Conservation (phyloP, 2,888 invertebrate genomes). For the Caenorhabditis auriculariae region DNA sequence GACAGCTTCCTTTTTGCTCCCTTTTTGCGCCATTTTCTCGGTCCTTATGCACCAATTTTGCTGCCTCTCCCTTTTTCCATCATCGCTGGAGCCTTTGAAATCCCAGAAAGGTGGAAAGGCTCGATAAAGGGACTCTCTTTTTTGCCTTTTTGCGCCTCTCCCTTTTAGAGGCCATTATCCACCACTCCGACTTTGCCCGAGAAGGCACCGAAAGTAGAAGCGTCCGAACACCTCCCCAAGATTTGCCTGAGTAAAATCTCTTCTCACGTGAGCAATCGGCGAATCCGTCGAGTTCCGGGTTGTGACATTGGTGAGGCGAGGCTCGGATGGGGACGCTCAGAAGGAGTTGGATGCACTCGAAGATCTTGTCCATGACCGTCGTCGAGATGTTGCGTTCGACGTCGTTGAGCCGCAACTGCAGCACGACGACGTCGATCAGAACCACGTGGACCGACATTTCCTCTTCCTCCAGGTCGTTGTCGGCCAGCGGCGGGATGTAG, state of each 20-base stretch:
- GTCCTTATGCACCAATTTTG: too few species aligned
- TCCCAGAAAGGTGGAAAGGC: too few species aligned
- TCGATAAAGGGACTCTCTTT: too few species aligned
- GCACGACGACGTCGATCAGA: slow-evolving; percentile 90
- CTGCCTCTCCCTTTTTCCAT: too few species aligned
- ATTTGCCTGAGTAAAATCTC: neutral
- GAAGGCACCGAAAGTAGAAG: too few species aligned
- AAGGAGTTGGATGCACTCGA: slow-evolving; percentile 45
- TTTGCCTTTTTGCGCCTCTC: too few species aligned
- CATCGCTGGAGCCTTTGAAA: too few species aligned
- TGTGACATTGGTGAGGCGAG: slow-evolving; percentile 67
- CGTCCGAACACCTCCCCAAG: too few species aligned
- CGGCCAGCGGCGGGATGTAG: slow-evolving; percentile 38
- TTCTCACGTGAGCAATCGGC: slow-evolving; percentile 75
- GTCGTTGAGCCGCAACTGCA: slow-evolving; percentile 88
- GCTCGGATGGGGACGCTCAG: slow-evolving; percentile 65
- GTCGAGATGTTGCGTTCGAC: slow-evolving; percentile 68
- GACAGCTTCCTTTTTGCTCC: too few species aligned
- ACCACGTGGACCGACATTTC: slow-evolving; percentile 76
- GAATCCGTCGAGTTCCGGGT: slow-evolving; percentile 66
- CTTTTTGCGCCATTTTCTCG: too few species aligned
- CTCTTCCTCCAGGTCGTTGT: slow-evolving; percentile 53
- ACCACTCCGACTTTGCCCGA: too few species aligned
- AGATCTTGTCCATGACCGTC: slow-evolving; percentile 46
- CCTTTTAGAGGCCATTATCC: too few species aligned